Evolutionary conservation across 1,140 invertebrate genomes (phyloP), one percentile per base, ranked within the genome.

Genomic region (Oryctes rhinoceros): DNA sequence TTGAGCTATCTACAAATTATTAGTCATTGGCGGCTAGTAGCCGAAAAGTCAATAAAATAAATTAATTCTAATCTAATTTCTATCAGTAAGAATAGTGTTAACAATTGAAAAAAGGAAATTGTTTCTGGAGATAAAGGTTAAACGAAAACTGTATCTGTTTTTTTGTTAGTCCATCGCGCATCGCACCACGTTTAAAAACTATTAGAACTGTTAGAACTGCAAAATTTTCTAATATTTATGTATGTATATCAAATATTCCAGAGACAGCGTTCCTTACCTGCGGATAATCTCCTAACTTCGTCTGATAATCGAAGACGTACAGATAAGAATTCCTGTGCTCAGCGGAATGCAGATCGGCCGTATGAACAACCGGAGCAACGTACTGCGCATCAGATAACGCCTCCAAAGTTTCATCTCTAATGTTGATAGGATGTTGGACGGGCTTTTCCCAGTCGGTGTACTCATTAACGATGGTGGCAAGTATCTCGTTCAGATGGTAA

Each of bases 401-500:
- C 86, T 98, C 96, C 62, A 99, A 89, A 0, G 97, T 97, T 88
- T 97, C 96, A 87, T 99, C 97, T 59, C 98, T 93, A 87, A 97
- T 95, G 88, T 95, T 96, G 82, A 97, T 94, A 35, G 96, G 96
- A 91, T 98, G 96, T 85, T 97, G 95, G 9, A 96, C 93, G 3
- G 97, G 96, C 82, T 95, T 91, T 85, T 98, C 96, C 97, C 97
- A 99, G 87, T 99, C 97, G 3, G 96, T 98, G 88, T 99, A 99
- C 87, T 99, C 97, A 88, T 99, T 98, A 82, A 99, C 94, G 83
- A 96, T 95, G 9, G 95, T 96, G 2, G 95, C 95, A 49, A 96
- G 89, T 83, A 96, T 96, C 88, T 96, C 95, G 6, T 93, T 93
- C 59, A 95, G 89, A 87, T 96, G 95, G 87, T 93, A 97, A 85